Base-by-base conservation (phyloP, 2,888 invertebrate genomes). In the Brachypalpus laphriformis region DNA sequence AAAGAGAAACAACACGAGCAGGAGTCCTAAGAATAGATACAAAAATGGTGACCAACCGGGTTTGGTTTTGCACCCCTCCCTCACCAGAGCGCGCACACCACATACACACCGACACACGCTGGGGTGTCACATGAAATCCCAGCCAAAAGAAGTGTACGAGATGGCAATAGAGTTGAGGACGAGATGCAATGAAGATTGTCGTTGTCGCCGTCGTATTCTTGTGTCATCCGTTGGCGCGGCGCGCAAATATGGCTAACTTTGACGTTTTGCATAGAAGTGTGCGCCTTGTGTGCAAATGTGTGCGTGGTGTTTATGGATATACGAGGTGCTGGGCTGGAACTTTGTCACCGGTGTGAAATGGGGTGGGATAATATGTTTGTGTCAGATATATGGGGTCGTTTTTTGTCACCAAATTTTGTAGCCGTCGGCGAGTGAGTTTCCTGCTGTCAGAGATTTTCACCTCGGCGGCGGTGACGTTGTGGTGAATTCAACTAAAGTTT, bases 161-260 rank as follows among this genome's bases (percentile, higher is more conserved):
- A 82, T 40, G 81, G 81, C 81, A 82, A 83, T 80, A 80, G 59
- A 61, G 25, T 65, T 57, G 56, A 37, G 22, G 65, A 56, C 59
- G 51, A 59, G 61, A 70, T 74, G 82, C 45, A 85, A 56, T 68
- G 65, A 70, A 77, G 74, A 85, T 85, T 85, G 88, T 87, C 88
- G 89, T 88, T 87, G 78, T 68, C 88, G 63, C 51, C 65, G 78
- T 45, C 47, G 82, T 76, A 54, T 70, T 76, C 70, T 82, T 70
- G 88, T 83, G 88, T 82, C 87, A 89, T 86, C 82, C 88, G 87
- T 82, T 87, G 87, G 86, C 87, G 70, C 65, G 70, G 86, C 82
- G 86, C 82, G 82, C 86, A 83, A 75, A 82, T 80, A 87, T 87
- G 89, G 89, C 89, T 89, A 89, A 87, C 89, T 90, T 90, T 89